Evolutionary conservation across 2,113 vertebrate genomes (phyloP).

Genomic region (Oreamnos americanus): DNA sequence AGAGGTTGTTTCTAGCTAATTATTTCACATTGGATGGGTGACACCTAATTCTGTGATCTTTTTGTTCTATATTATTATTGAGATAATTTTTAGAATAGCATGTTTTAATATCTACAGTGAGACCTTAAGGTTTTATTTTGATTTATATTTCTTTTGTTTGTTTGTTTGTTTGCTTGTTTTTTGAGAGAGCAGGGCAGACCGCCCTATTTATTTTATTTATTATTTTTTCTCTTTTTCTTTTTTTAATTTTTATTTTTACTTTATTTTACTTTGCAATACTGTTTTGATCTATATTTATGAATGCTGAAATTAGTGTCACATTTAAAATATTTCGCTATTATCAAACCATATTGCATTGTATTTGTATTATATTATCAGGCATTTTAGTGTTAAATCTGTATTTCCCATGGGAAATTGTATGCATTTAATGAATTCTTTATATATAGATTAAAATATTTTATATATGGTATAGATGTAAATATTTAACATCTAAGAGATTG

Average conservation of each 20-base stretch:
- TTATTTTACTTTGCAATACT: too few species aligned
- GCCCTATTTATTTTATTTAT: too few species aligned
- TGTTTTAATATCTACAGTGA: neutral
- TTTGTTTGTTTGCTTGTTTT: too few species aligned
- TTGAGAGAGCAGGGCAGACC: too few species aligned
- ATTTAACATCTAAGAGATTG: neutral
- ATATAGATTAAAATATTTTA: neutral
- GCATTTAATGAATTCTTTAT: neutral
- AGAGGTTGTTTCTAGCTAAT: neutral
- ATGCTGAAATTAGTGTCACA: neutral
- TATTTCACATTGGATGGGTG: neutral
- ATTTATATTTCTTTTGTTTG: neutral
- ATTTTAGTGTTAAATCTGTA: neutral
- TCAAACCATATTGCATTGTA: neutral
- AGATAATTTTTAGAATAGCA: neutral
- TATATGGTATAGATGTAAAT: neutral
- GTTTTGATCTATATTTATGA: neutral
- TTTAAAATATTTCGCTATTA: neutral
- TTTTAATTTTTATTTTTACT: too few species aligned
- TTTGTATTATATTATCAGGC: neutral
- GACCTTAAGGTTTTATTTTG: neutral
- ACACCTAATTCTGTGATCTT: neutral
- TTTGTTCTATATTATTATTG: neutral
- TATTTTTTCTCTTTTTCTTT: too few species aligned
- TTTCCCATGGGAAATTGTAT: neutral